These are phyloP conservation scores for Apostichopus parvimensis DNA, from an alignment of 35 echinoderm and acorn worm species.

Conservation along the genomic window DNA sequence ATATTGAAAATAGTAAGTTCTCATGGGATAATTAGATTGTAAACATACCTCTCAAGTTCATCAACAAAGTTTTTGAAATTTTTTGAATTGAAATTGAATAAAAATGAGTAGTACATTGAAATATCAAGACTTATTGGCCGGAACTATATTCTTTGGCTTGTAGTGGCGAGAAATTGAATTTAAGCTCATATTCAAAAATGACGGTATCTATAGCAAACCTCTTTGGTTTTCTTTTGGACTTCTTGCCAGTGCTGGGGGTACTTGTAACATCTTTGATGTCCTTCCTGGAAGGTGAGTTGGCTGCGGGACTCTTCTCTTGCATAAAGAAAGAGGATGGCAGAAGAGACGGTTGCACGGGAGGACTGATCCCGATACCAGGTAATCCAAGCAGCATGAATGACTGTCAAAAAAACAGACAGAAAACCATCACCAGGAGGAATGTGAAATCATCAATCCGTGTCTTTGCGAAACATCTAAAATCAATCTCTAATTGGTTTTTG, in stretches of 20 bases:
- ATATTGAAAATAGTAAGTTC: too few relatives aligned
- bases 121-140: too few relatives aligned
- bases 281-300: background rate
- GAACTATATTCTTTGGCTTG: background rate
- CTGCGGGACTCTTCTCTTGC: constrained; percentile 66
- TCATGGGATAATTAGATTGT: too few relatives aligned
- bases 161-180: too few relatives aligned
- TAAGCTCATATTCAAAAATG: too few relatives aligned
- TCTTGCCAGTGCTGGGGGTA: constrained; percentile 26
- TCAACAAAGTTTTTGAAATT: background rate
- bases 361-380: constrained; percentile 73
- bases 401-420: constrained; percentile 43
- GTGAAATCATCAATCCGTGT: too few relatives aligned
- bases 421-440: background rate
- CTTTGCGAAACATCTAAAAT: too few relatives aligned
- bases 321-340: constrained; percentile 89
- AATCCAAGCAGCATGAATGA: constrained; percentile 86
- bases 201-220: background rate
- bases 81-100: too few relatives aligned
- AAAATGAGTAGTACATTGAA: too few relatives aligned
- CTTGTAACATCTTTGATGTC: constrained; percentile 38
- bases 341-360: constrained; percentile 74
- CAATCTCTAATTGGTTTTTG: too few relatives aligned
- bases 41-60: background rate
- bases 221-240: constrained; percentile 57